These are phyloP conservation scores for Petrocephalus sullivani DNA, from an alignment of 2,797 vertebrate species.

Conservation along the genomic window DNA sequence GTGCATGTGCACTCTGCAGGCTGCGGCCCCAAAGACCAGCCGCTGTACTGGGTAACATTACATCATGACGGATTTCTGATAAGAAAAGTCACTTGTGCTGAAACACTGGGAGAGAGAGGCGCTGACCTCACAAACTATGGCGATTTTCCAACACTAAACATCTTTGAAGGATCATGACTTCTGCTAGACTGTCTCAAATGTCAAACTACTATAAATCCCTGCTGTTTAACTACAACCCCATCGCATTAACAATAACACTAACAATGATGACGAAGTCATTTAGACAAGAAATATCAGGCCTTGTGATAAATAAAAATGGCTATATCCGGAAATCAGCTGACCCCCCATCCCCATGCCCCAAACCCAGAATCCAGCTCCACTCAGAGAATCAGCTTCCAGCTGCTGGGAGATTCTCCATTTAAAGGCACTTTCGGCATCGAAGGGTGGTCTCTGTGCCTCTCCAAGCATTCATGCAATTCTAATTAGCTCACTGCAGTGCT, in stretches of 20 bases:
- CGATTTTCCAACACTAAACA: background rate
- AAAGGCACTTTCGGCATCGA: background rate
- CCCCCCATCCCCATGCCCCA: background rate
- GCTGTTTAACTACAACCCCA: background rate
- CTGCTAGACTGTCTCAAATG: background rate
- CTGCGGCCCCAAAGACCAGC: background rate
- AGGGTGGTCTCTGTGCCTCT: background rate
- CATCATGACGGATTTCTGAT: background rate
- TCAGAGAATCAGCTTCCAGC: background rate
- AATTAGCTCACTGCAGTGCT: constrained; percentile 6
- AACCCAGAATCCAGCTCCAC: background rate
- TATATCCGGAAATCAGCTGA: background rate
- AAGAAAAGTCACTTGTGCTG: background rate
- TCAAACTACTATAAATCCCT: background rate
- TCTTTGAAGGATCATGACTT: background rate
- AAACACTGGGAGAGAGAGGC: background rate
- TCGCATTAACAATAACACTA: background rate
- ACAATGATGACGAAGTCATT: background rate
- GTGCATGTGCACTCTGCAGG: background rate
- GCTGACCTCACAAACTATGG: background rate
- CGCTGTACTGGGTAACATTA: background rate
- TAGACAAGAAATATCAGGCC: background rate
- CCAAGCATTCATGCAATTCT: constrained; percentile 12
- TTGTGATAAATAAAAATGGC: background rate
- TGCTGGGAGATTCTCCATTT: background rate